Base-by-base conservation (phyloP, 2,888 invertebrate genomes). In the Eupithecia insigniata region DNA sequence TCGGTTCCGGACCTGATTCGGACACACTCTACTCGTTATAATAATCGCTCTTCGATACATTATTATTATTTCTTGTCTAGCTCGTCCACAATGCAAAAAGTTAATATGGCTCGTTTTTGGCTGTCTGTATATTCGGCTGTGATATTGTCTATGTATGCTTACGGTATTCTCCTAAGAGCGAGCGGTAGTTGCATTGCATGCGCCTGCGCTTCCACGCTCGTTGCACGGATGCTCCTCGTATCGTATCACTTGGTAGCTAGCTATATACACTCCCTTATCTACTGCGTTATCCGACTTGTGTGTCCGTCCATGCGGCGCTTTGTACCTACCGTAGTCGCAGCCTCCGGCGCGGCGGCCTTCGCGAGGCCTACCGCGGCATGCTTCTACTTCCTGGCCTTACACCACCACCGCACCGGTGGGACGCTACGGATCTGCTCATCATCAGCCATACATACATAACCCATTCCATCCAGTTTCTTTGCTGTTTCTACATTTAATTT, bases 131-230 rank as follows among this genome's bases (percentile, higher is more conserved):
- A 87, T 92, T 85, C 93, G 93, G 92, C 92, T 93, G 92, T 93
- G 91, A 85, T 93, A 92, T 87, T 93, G 90, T 93, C 93, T 92
- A 91, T 93, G 93, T 93, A 93, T 92, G 93, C 93, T 93, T 93
- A 89, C 89, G 89, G 88, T 93, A 90, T 85, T 89, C 76, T 89
- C 84, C 89, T 87, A 71, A 87, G 79, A 89, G 87, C 82, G 80
- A 83, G 87, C 90, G 89, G 87, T 92, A 92, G 91, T 77, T 84
- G 93, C n/a, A n/a, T n/a, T n/a, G n/a, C 93, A 93, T 93, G 93
- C 85, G 83, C 82, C 75, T 79, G 74, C 79, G 80, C n/a, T n/a
- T 68, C 69, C 80, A 79, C 77, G 79, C 71, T 78, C 73, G 76
- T 74, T 78, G 84, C 87, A 86, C 86, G 79, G 82, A 80, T 80